phyloP scores from a whole-genome alignment of 2,797 vertebrate species.

The Gallinago nigripennis region DNA sequence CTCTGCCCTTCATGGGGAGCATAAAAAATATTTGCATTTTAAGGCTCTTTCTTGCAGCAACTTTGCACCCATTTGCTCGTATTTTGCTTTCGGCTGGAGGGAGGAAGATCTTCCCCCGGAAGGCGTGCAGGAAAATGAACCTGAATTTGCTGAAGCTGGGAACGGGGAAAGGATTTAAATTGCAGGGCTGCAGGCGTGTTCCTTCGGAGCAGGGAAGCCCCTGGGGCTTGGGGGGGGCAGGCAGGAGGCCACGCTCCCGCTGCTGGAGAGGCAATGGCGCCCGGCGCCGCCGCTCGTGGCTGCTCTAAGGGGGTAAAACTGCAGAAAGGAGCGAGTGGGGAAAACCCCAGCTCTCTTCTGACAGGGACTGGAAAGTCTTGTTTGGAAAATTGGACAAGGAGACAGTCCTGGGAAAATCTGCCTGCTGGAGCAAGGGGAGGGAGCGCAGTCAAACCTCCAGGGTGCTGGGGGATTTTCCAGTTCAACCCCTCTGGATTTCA shows the following conservation, averaged over 20 bases:
- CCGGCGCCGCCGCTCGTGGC: fast-evolving
- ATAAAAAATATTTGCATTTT: background rate
- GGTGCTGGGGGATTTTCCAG: background rate
- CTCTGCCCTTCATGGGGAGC: background rate
- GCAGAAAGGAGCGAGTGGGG: background rate
- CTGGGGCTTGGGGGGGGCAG: background rate
- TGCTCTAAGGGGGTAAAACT: background rate
- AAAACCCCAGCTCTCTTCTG: slow-evolving; percentile 33
- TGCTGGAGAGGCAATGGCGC: background rate
- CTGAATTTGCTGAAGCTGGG: background rate
- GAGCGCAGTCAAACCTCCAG: background rate
- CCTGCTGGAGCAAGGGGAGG: background rate
- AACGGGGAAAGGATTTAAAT: background rate
- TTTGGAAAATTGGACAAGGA: slow-evolving; percentile 44
- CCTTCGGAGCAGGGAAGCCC: background rate
- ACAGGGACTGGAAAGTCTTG: slow-evolving; percentile 49
- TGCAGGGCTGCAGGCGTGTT: background rate
- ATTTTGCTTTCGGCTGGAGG: background rate
- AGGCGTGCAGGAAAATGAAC: background rate
- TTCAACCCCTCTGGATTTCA: background rate
- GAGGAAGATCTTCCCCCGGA: background rate
- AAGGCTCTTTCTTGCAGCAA: background rate
- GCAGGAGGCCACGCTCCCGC: background rate
- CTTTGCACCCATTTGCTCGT: background rate
- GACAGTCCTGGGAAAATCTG: background rate